phyloP scores from a whole-genome alignment of 2,113 vertebrate species.

The Sander lucioperca region DNA sequence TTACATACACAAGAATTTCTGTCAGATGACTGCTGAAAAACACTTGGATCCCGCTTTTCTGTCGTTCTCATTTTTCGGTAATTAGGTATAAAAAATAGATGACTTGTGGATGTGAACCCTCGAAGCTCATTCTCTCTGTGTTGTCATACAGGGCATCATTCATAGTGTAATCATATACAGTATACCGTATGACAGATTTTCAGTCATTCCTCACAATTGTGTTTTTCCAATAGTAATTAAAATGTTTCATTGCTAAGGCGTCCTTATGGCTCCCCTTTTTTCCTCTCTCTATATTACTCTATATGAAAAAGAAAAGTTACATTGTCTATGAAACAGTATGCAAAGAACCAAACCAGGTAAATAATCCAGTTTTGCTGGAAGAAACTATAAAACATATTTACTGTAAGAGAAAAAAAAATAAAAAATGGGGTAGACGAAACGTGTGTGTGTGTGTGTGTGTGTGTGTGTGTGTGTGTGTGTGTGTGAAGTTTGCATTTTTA shows the following conservation, averaged over 20 bases:
- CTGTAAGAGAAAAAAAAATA: too few species aligned
- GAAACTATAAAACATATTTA: conserved; percentile 26
- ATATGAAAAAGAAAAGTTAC: neutral
- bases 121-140: conserved; percentile 14
- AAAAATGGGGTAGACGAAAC: too few species aligned
- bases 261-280: neutral
- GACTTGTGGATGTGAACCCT: conserved; percentile 36
- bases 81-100: conserved; percentile 64
- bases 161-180: conserved; percentile 11
- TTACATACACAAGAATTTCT: conserved; percentile 63
- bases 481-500: conserved; percentile 37
- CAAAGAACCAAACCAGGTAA: conserved; percentile 1
- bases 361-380: neutral
- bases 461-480: conserved; percentile 17
- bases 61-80: conserved; percentile 52
- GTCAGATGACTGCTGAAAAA: conserved; percentile 58
- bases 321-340: neutral
- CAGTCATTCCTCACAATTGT: conserved; percentile 10
- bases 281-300: neutral
- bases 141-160: conserved; percentile 9
- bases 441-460: neutral
- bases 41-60: conserved; percentile 37
- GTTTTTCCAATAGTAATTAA: conserved; percentile 8
- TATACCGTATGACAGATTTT: conserved; percentile 7
- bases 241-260: neutral